Percentiles rank a stretch among this genome's conserved stretches.
Conservation (phyloP, 2,888 invertebrate species). For the Hipparchia sbordonii region DNA sequence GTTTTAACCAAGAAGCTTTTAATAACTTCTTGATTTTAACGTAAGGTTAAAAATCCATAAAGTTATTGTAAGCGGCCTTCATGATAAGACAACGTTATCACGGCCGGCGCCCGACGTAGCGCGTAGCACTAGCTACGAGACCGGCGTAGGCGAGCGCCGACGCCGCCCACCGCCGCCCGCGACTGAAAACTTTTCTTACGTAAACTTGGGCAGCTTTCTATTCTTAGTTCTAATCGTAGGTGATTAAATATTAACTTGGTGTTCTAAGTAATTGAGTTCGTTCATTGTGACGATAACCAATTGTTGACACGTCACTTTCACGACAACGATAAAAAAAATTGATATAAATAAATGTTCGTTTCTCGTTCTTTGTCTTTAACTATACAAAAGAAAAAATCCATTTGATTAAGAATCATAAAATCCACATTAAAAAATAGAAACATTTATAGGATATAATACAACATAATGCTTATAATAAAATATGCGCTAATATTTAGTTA, state of each 20-base stretch:
- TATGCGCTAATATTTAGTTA: too few species aligned
- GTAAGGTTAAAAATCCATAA: slow-evolving; percentile 8
- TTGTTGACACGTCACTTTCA: not conserved
- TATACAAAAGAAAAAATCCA: too few species aligned
- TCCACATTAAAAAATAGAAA: too few species aligned
- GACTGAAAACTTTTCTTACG: slow-evolving; percentile 3
- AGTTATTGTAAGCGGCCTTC: slow-evolving; percentile 10
- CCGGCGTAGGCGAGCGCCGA: slow-evolving; percentile 54
- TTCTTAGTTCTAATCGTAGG: not conserved
- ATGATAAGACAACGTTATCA: slow-evolving; percentile 18
- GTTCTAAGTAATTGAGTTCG: not conserved
- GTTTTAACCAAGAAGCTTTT: too few species aligned
- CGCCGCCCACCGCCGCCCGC: slow-evolving; percentile 8
- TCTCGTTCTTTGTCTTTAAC: too few species aligned
- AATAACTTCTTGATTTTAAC: not conserved
- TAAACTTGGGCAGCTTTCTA: not conserved
- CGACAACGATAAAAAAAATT: too few species aligned
- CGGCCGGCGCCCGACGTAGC: slow-evolving; percentile 31
- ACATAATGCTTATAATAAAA: too few species aligned
- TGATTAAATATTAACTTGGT: not conserved
- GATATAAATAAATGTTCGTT: too few species aligned
- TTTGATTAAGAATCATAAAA: too few species aligned
- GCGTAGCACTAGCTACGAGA: slow-evolving; percentile 67
- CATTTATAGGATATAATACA: too few species aligned
- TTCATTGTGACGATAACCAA: not conserved